These are phyloP conservation scores for Lordiphosa clarofinis DNA, from an alignment of 1,140 invertebrate species.

Conservation along the genomic window DNA sequence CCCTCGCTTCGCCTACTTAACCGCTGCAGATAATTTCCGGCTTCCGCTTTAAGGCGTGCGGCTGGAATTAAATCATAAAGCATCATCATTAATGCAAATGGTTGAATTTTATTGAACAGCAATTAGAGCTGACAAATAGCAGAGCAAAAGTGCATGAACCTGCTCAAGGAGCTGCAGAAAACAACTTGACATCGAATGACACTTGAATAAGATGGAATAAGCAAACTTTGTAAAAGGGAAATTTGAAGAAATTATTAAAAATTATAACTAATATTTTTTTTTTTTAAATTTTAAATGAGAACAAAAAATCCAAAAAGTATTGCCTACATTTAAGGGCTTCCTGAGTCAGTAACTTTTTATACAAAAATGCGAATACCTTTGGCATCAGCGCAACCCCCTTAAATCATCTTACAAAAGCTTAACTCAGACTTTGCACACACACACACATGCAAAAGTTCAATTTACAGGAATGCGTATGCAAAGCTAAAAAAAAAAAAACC, in stretches of 20 bases:
- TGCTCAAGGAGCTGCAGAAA: conserved; percentile 57
- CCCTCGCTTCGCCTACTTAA: conserved; percentile 31
- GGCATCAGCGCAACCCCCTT: conserved; percentile 10
- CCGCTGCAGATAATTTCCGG: conserved; percentile 50
- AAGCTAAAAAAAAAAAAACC: conserved; percentile 3
- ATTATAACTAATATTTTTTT: too few relatives aligned
- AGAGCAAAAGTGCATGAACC: conserved; percentile 56
- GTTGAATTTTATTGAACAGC: conserved; percentile 51
- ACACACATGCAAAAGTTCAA: background rate
- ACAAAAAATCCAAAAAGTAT: background rate
- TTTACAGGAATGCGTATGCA: conserved; percentile 3
- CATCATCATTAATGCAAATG: conserved; percentile 29
- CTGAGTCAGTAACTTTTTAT: background rate
- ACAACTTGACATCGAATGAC: background rate
- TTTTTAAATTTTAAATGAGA: too few relatives aligned
- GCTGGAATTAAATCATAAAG: conserved; percentile 60
- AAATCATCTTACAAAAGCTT: conserved; percentile 13
- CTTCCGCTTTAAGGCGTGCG: conserved; percentile 46
- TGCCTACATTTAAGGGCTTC: background rate
- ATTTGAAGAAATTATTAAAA: too few relatives aligned
- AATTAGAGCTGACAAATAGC: conserved; percentile 51
- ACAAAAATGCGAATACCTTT: conserved; percentile 1
- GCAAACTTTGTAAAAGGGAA: too few relatives aligned
- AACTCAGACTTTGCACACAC: conserved; percentile 5
- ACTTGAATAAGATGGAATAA: too few relatives aligned